These are phyloP conservation scores for Ciconia nigra DNA, from an alignment of 2,797 vertebrate genomes.

Conservation along the genomic window DNA sequence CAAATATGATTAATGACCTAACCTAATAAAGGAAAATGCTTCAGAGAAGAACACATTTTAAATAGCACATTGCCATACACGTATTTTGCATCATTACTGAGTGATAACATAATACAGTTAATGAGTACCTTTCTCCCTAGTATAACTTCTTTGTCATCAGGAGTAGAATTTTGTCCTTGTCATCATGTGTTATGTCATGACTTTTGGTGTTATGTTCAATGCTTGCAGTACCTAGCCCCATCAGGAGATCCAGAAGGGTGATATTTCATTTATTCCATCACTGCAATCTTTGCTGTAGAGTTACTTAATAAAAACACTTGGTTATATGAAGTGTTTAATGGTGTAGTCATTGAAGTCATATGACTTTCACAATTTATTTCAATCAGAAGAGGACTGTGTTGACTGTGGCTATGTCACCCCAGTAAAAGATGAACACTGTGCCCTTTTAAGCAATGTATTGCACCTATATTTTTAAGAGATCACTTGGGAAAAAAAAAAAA, in stretches of 20 bases:
- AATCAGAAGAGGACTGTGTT: not conserved
- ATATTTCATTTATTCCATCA: not conserved
- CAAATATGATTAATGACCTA: conserved; percentile 18
- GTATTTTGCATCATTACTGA: not conserved
- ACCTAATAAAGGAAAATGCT: conserved; percentile 18
- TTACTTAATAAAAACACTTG: not conserved
- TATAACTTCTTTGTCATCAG: not conserved
- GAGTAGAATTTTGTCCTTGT: not conserved
- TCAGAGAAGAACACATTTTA: not conserved
- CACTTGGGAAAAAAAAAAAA: not conserved
- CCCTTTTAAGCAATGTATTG: not conserved
- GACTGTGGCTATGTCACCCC: not conserved
- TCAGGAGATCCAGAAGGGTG: not conserved
- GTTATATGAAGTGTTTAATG: not conserved
- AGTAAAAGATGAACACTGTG: not conserved
- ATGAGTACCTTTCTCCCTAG: conserved; percentile 3
- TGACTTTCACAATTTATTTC: not conserved
- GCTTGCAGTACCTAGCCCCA: not conserved
- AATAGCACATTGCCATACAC: not conserved
- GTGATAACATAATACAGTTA: conserved; percentile 29
- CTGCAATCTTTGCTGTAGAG: not conserved
- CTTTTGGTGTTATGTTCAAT: not conserved
- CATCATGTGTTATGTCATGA: not conserved
- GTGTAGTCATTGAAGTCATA: not conserved
- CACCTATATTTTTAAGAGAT: not conserved